phyloP scores from a whole-genome alignment of 2,797 vertebrate genomes.

The Holocentrus rufus region DNA sequence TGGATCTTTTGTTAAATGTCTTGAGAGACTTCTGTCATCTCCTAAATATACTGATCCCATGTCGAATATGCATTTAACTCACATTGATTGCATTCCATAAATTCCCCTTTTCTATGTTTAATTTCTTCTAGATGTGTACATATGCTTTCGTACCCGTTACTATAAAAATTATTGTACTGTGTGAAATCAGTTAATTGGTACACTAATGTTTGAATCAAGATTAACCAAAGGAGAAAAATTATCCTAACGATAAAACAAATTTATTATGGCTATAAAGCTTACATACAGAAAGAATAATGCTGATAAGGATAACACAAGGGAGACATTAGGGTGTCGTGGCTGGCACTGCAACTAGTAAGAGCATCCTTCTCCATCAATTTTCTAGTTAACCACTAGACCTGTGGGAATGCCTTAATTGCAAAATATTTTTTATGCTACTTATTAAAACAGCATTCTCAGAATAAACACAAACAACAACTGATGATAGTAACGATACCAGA shows the following conservation, averaged over 20 bases:
- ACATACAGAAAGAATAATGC: conserved; percentile 48
- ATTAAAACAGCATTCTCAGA: background rate
- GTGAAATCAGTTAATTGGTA: too few relatives aligned
- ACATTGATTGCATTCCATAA: too few relatives aligned
- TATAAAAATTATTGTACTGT: too few relatives aligned
- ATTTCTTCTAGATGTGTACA: too few relatives aligned
- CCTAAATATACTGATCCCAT: too few relatives aligned
- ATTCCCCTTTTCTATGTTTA: too few relatives aligned
- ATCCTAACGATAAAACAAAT: conserved; percentile 45
- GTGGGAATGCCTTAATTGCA: background rate
- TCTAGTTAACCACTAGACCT: background rate
- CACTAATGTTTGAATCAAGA: background rate
- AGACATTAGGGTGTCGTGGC: background rate
- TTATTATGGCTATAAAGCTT: conserved; percentile 41
- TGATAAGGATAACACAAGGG: conserved; percentile 19
- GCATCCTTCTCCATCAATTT: background rate
- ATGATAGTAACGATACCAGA: background rate
- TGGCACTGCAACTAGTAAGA: background rate
- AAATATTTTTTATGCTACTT: conserved; percentile 2
- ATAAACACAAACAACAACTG: background rate
- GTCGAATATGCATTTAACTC: too few relatives aligned
- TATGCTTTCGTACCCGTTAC: too few relatives aligned
- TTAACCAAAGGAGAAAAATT: background rate
- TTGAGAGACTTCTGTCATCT: too few relatives aligned
- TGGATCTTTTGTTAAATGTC: too few relatives aligned